Percentiles rank a stretch among this genome's conserved stretches.
phyloP scores from a whole-genome alignment of 2,888 invertebrate species.

The Anodontia alba region DNA sequence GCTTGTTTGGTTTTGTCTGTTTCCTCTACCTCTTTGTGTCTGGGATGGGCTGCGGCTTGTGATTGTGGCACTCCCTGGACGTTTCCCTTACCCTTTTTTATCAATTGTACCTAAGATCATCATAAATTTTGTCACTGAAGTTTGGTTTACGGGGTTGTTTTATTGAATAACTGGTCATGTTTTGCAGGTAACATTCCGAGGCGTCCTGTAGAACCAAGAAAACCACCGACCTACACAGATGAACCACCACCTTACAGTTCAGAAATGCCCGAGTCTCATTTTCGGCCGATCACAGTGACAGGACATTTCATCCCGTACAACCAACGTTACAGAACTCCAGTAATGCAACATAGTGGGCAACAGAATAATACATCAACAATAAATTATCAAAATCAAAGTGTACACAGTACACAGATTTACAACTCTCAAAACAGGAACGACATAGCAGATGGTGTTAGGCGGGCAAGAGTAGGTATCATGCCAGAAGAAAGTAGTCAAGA shows the following conservation, averaged over 20 bases:
- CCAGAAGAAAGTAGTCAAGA: constrained; percentile 7
- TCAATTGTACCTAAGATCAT: too few relatives aligned
- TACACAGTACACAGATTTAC: neutral
- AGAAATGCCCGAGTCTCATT: constrained; percentile 60
- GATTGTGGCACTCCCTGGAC: too few relatives aligned
- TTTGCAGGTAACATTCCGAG: neutral
- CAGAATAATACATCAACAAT: neutral
- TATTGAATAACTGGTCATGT: too few relatives aligned
- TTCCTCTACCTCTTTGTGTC: too few relatives aligned
- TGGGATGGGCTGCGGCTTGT: too few relatives aligned
- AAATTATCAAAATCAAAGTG: neutral
- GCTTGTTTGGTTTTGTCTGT: too few relatives aligned
- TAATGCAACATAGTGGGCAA: neutral
- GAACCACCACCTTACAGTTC: constrained; percentile 56
- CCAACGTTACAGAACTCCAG: constrained; percentile 14
- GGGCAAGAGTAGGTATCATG: neutral
- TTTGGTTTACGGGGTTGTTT: too few relatives aligned
- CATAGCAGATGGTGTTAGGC: neutral
- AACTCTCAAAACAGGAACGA: neutral
- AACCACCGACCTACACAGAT: constrained; percentile 47
- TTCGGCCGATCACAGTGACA: constrained; percentile 43
- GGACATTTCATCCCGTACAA: constrained; percentile 15
- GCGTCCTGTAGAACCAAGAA: constrained; percentile 39
- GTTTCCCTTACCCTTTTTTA: too few relatives aligned
- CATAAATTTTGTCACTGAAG: too few relatives aligned